Conservation (phyloP, 2,113 vertebrate genomes). For the Malaclemys terrapin region DNA sequence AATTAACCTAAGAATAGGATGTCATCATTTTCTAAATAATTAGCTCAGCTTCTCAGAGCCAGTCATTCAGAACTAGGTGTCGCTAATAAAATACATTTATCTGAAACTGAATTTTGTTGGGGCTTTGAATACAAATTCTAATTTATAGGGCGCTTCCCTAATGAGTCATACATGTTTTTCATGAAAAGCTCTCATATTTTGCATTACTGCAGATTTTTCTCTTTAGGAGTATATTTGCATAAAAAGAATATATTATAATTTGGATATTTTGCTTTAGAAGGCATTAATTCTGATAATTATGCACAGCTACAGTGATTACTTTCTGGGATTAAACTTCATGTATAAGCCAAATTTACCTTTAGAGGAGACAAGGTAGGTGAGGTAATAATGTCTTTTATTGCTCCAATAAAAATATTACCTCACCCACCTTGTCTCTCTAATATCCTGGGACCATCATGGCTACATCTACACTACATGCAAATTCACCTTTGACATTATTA, state of each 20-base stretch:
- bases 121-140: conserved; percentile 57
- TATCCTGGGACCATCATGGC: neutral
- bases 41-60: conserved; percentile 44
- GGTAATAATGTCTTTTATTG: too few species aligned
- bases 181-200: conserved; percentile 60
- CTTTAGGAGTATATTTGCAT: conserved; percentile 50
- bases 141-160: conserved; percentile 35
- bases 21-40: conserved; percentile 55
- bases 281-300: conserved; percentile 50
- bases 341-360: neutral
- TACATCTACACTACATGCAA: neutral
- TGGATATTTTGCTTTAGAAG: conserved; percentile 45
- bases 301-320: conserved; percentile 16
- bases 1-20: conserved; percentile 37
- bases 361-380: too few species aligned
- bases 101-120: conserved; percentile 63
- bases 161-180: conserved; percentile 59
- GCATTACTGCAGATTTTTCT: conserved; percentile 48
- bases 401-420: neutral
- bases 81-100: conserved; percentile 64
- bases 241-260: conserved; percentile 53
- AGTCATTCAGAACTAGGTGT: conserved; percentile 37
- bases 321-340: conserved; percentile 7
- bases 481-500: neutral
- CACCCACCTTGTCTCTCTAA: neutral